phyloP scores from a whole-genome alignment of 1,140 invertebrate species.

The Sogatella furcifera region DNA sequence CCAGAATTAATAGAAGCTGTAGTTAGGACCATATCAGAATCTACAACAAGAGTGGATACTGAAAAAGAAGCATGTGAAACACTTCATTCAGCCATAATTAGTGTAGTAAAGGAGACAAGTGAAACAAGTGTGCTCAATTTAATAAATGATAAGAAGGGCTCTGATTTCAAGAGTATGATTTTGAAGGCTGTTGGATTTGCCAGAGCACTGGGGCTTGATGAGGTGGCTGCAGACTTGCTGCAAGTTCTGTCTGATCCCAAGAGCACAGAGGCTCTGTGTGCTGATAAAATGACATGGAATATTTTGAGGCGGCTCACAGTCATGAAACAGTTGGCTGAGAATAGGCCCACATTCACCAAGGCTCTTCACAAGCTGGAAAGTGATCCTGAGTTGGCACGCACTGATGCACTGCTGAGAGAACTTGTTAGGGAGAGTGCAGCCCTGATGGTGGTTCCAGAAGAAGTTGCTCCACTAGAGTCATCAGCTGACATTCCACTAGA shows the following conservation, averaged over 20 bases:
- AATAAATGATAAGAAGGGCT: slow-evolving; percentile 38
- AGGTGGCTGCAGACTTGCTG: slow-evolving; percentile 44
- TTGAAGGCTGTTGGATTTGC: slow-evolving; percentile 58
- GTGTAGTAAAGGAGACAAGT: slow-evolving; percentile 45
- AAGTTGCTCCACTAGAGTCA: slow-evolving; percentile 35
- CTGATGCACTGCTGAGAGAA: slow-evolving; percentile 52
- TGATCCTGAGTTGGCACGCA: slow-evolving; percentile 50
- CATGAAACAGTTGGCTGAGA: slow-evolving; percentile 57
- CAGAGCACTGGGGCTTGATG: slow-evolving; percentile 52
- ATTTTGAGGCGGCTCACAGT: slow-evolving; percentile 59
- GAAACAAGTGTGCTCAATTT: slow-evolving; percentile 41
- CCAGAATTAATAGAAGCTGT: slow-evolving; percentile 41
- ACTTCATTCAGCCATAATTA: slow-evolving; percentile 48
- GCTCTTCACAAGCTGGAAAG: slow-evolving; percentile 48
- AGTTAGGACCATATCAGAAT: slow-evolving; percentile 41
- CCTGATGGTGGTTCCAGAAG: slow-evolving; percentile 53
- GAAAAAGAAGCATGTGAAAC: slow-evolving; percentile 48
- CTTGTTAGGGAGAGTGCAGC: slow-evolving; percentile 58
- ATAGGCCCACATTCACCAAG: slow-evolving; percentile 45
- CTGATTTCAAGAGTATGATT: slow-evolving; percentile 41
- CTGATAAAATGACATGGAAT: slow-evolving; percentile 47
- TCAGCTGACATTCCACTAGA: slow-evolving; percentile 54
- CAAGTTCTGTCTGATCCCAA: slow-evolving; percentile 47
- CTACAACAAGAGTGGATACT: slow-evolving; percentile 41
- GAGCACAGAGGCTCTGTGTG: slow-evolving; percentile 42